Conservation (phyloP, 2,797 vertebrate species). For the Sebastolobus alascanus region DNA sequence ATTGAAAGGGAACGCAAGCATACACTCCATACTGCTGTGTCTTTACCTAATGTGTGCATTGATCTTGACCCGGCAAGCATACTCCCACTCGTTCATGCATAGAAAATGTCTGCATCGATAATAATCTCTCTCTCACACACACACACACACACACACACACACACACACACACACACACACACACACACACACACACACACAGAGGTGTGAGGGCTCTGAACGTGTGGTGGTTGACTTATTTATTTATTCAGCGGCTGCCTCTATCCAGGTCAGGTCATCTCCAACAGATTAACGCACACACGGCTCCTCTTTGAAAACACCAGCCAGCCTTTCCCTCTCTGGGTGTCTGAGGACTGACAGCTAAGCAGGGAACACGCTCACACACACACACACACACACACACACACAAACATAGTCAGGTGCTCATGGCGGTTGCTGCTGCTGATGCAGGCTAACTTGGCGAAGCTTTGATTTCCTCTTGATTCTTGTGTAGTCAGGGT, state of each 20-base stretch:
- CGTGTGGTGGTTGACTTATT: slow-evolving; percentile 40
- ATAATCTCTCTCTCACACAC: slow-evolving; percentile 24
- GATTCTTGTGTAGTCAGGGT: slow-evolving; percentile 31
- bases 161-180: slow-evolving; percentile 11
- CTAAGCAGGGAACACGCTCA: background rate
- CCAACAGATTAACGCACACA: slow-evolving; percentile 51
- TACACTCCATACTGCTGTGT: background rate
- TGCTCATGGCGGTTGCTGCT: slow-evolving; percentile 24
- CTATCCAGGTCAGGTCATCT: slow-evolving; percentile 71
- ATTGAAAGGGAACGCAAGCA: background rate
- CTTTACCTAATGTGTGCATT: slow-evolving; percentile 38
- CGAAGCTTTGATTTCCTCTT: slow-evolving; percentile 55
- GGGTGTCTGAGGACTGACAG: slow-evolving; percentile 41
- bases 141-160: slow-evolving; percentile 1
- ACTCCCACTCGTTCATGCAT: slow-evolving; percentile 53
- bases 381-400: slow-evolving; percentile 17
- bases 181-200: background rate
- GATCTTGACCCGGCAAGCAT: slow-evolving; percentile 42
- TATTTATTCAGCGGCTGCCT: slow-evolving; percentile 58
- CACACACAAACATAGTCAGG: slow-evolving; percentile 14
- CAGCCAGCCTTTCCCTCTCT: slow-evolving; percentile 37
- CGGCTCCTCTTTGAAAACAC: slow-evolving; percentile 59
- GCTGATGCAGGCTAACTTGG: slow-evolving; percentile 8
- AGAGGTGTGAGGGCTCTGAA: slow-evolving; percentile 34
- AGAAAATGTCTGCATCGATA: slow-evolving; percentile 45